Evolutionary conservation across 2,888 invertebrate species (phyloP), one percentile per base, ranked within the genome.

Genomic region (Chrysolina americana): DNA sequence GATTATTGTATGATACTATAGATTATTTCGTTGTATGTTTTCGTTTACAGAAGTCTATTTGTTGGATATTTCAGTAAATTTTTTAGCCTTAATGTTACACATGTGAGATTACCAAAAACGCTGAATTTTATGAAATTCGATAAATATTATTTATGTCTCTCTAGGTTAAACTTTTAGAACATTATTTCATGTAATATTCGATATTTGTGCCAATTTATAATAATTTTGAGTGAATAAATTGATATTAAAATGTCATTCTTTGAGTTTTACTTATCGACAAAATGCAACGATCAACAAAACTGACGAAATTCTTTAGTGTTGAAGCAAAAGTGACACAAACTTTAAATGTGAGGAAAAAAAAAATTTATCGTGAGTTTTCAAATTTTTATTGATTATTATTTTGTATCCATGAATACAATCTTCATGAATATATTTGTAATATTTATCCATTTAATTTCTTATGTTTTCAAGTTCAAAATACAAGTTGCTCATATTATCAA

Each of bases 141-240:
- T 74, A 53, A 53, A 74, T 70, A 74, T 68, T 68, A 74, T 70
- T 72, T 36, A 48, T 48, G 66, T 70, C 73, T 74, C 72, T 65
- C 70, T 76, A 63, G 75, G 76, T 76, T 69, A 66, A 70, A 68
- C 73, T 78, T 78, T 75, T 75, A 76, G 73, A 76, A 53, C 68
- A 64, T 74, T 76, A 75, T 78, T 78, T 78, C 78, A 78, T 79
- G 78, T 79, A 76, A 70, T 76, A 59, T 76, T 76, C 78, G 78
- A 80, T 80, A 77, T 81, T 82, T 81, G 82, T 83, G 82, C 83
- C 83, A 83, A 82, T 83, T 83, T 81, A 81, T 83, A 76, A 78
- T 79, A 74, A 81, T 80, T 81, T 80, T 83, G 83, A 81, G 83
- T 83, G 83, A 81, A 82, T 79, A 78, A 80, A 80, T 74, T 78